Conservation (phyloP, 2,113 vertebrate genomes). For the Muntiacus reevesi region DNA sequence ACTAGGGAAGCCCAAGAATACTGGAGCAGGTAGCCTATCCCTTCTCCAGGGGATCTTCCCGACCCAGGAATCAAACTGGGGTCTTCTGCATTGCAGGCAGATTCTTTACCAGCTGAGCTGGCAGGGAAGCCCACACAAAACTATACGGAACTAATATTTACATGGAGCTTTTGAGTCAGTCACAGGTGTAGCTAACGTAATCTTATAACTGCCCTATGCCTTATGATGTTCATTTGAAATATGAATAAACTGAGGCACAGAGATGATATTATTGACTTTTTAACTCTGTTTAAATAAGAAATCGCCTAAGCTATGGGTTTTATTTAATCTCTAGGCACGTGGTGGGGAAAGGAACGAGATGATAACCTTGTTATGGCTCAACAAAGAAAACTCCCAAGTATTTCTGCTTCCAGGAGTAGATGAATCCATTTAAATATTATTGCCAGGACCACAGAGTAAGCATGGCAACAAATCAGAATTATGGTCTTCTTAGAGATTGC, state of each 20-base stretch:
- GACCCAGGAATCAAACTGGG: rapidly evolving
- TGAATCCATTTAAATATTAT: background rate
- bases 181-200: background rate
- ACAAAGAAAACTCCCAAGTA: background rate
- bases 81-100: background rate
- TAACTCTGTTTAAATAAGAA: background rate
- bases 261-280: background rate
- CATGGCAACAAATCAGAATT: background rate
- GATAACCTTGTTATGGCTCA: background rate
- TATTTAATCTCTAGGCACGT: background rate
- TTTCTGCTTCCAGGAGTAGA: background rate
- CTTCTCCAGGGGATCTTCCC: background rate
- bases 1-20: background rate
- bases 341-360: background rate
- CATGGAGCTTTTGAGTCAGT: background rate
- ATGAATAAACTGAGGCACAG: background rate
- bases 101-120: background rate
- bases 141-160: background rate
- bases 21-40: background rate
- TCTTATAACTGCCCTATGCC: background rate
- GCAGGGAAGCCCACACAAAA: background rate
- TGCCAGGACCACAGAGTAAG: background rate
- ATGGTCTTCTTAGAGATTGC: background rate
- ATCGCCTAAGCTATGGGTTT: background rate
- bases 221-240: background rate